These are phyloP conservation scores for Drosophila eohydei DNA, from an alignment of 2,888 invertebrate genomes.

Conservation along the genomic window DNA sequence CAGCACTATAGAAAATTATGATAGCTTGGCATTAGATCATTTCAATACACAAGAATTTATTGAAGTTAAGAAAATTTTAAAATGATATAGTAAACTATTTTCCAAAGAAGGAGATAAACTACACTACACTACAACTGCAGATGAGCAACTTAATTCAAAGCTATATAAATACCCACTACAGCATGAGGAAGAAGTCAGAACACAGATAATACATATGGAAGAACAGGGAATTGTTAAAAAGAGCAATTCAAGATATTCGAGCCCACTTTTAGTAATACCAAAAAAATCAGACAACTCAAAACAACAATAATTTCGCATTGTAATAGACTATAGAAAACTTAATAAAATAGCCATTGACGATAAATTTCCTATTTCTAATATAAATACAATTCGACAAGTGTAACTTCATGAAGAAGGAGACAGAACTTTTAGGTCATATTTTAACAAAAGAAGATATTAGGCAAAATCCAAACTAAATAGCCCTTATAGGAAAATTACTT, in stretches of 20 bases:
- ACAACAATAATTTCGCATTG: neutral
- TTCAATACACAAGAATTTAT: neutral
- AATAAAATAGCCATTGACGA: neutral
- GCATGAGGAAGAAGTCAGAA: neutral
- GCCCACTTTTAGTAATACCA: too few relatives aligned
- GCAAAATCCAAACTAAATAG: too few relatives aligned
- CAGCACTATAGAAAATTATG: neutral
- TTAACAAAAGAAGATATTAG: neutral
- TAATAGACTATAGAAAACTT: neutral
- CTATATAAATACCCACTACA: neutral
- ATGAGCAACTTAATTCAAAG: neutral
- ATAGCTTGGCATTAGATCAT: neutral
- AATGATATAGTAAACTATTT: conserved; percentile 1
- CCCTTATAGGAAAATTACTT: too few relatives aligned
- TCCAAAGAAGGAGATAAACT: neutral
- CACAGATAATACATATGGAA: neutral
- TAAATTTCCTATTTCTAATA: neutral
- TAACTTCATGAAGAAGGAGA: neutral
- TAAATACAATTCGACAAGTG: neutral
- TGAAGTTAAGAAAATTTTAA: neutral
- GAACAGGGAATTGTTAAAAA: neutral
- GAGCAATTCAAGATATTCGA: too few relatives aligned
- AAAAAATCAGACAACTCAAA: conserved; percentile 2
- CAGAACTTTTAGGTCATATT: neutral
- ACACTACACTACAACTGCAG: neutral